Evolutionary conservation across 2,888 invertebrate species (phyloP).

Genomic region (Conus canariensis): DNA sequence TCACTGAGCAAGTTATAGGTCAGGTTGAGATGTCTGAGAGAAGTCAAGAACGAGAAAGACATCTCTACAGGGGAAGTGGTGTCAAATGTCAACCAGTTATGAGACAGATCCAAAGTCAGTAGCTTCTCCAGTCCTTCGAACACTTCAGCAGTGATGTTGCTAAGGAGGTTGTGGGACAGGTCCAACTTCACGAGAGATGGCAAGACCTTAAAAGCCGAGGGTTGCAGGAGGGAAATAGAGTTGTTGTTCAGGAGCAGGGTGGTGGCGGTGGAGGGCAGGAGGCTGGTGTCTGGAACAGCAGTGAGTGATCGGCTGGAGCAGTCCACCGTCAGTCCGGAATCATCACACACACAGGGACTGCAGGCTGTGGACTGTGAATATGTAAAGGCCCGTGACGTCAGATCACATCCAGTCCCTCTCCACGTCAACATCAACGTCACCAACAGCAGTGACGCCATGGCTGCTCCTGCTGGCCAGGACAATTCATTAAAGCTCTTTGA

Average conservation of each 20-base stretch:
- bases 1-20: conserved; percentile 28
- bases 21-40: conserved; percentile 29
- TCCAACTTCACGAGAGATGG: conserved; percentile 21
- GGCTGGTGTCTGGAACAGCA: neutral
- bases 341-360: neutral
- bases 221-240: conserved; percentile 7
- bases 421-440: neutral
- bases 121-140: conserved; percentile 36
- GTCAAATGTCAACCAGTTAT: conserved; percentile 13
- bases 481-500: neutral
- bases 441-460: neutral
- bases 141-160: neutral
- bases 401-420: neutral
- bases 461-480: neutral
- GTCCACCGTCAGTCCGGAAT: neutral
- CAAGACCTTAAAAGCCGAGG: conserved; percentile 21
- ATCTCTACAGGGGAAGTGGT: neutral
- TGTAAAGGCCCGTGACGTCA: too few species aligned
- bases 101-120: neutral
- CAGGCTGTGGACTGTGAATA: neutral
- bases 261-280: conserved; percentile 18
- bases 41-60: conserved; percentile 6
- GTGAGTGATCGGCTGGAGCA: conserved; percentile 19
- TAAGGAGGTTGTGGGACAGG: conserved; percentile 22
- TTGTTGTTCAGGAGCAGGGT: conserved; percentile 33